A percentile compares a stretch with the other conserved stretches of the same genome.
Evolutionary conservation across 2,113 vertebrate species (phyloP).

Genomic region (Vicugna pacos): DNA sequence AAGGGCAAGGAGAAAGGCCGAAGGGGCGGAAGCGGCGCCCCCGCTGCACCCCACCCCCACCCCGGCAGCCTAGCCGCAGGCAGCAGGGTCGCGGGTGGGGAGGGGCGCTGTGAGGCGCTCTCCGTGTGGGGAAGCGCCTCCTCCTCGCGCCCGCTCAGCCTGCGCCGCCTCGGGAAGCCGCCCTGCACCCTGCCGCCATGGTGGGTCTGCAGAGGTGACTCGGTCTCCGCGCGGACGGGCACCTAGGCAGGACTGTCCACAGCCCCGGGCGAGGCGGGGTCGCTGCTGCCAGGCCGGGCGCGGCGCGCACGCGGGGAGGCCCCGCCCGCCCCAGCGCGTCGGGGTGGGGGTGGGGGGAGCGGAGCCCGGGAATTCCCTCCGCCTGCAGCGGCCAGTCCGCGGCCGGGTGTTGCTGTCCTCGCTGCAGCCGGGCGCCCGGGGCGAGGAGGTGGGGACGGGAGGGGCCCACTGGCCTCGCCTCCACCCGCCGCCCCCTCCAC

Average conservation of each 20-base stretch:
- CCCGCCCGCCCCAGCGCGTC: background rate
- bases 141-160: conserved; percentile 34
- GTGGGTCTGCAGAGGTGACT: conserved; percentile 63
- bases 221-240: background rate
- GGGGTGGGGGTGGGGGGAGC: conserved; percentile 19
- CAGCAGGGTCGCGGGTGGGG: background rate
- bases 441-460: conserved; percentile 74
- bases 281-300: background rate
- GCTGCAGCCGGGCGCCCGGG: conserved; percentile 50
- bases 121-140: background rate
- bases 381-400: background rate
- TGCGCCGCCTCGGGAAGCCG: conserved; percentile 29
- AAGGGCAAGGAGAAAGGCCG: background rate
- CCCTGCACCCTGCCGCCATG: conserved; percentile 79
- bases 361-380: conserved; percentile 74
- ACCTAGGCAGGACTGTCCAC: background rate
- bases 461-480: conserved; percentile 76
- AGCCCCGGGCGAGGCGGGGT: background rate
- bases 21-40: too few species aligned
- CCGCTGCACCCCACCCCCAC: too few species aligned
- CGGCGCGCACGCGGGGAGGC: conserved; percentile 54
- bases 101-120: background rate
- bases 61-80: background rate
- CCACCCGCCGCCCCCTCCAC: conserved; percentile 46
- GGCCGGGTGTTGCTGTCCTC: background rate